Evolutionary conservation across 1,140 invertebrate genomes (phyloP).

Genomic region (Globodera ellingtonae): DNA sequence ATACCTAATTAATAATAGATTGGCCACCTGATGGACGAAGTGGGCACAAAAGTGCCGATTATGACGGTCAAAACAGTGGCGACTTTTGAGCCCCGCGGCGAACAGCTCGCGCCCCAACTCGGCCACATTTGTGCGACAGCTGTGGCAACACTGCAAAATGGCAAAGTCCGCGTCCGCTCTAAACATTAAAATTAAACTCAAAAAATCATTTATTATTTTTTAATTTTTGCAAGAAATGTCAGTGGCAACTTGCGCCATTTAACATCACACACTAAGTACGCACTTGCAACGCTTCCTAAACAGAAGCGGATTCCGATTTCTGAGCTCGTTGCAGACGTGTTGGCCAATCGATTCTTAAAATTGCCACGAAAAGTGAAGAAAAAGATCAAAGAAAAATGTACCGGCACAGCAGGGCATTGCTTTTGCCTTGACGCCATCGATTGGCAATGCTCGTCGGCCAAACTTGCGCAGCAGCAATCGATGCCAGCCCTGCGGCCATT

Average conservation of each 20-base stretch:
- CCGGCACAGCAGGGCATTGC: slow-evolving; percentile 12
- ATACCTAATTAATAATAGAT: neutral
- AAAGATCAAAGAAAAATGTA: neutral
- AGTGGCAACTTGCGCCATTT: no score
- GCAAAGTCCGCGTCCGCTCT: slow-evolving; percentile 45
- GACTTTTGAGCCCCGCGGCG: slow-evolving; percentile 23
- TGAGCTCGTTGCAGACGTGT: neutral
- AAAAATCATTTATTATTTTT: slow-evolving; percentile 19
- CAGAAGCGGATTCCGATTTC: neutral
- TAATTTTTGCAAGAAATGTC: neutral
- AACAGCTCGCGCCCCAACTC: slow-evolving; percentile 33
- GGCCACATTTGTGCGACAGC: slow-evolving; percentile 41
- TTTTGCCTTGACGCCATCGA: neutral
- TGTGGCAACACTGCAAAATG: slow-evolving; percentile 44
- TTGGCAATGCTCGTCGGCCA: neutral
- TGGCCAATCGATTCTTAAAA: slow-evolving; percentile 4
- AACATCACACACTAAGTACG: neutral
- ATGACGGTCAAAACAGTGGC: slow-evolving; percentile 35
- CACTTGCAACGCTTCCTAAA: neutral
- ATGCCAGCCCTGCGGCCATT: neutral
- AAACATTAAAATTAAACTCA: slow-evolving; percentile 18
- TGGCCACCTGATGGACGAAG: slow-evolving; percentile 20
- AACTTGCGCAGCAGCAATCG: neutral
- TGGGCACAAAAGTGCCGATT: slow-evolving; percentile 29
- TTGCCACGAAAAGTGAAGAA: neutral